Evolutionary conservation across 2,113 vertebrate genomes (phyloP), one percentile per base, ranked within the genome.

Genomic region (Procapra przewalskii): DNA sequence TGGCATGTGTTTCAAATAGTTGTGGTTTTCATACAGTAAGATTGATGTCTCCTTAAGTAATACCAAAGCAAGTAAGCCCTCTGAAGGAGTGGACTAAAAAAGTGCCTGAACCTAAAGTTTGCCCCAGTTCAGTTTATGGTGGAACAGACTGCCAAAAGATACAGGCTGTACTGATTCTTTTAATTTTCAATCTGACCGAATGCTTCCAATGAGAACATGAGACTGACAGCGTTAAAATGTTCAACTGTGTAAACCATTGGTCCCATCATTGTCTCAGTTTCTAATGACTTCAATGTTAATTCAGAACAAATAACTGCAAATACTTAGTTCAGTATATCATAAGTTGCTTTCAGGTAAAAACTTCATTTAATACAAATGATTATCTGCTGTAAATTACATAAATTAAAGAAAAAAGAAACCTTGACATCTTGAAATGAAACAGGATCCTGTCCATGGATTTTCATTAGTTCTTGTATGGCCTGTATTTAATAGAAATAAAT

Each of bases 401-500:
- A 57, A 94, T 92, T 64, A 95, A 93, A 92, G 80, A 45, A 97
- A 97, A 97, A 92, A 87, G 94, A 97, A 97, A 99, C 99, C 99
- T 99, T 99, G 59, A 99, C 99, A 98, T 99, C 99, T 98, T 99
- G 99, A 98, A 99, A 99, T 96, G 99, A 99, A 94, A 99, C 99
- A 6, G 99, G 99, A 96, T 99, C 99, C 98, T 99, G 99, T 82
- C 99, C 99, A 25, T 99, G 99, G 86, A 99, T 99, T 98, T 99
- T 99, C 99, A 99, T 99, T 99, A 99, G 99, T 97, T 99, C 99
- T 97, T 99, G 99, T 98, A 99, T 99, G 95, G 99, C 99, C 99
- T 99, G 97, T 87, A 60, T 90, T 85, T 92, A 97, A 85, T 87
- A 50, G 79, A 81, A 98, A 96, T 93, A 96, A 93, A 96, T 82